A percentile compares a stretch with the other conserved stretches of the same genome.
These are phyloP conservation scores for Oreocharis arfaki DNA, from an alignment of 2,113 vertebrate genomes.

Conservation along the genomic window DNA sequence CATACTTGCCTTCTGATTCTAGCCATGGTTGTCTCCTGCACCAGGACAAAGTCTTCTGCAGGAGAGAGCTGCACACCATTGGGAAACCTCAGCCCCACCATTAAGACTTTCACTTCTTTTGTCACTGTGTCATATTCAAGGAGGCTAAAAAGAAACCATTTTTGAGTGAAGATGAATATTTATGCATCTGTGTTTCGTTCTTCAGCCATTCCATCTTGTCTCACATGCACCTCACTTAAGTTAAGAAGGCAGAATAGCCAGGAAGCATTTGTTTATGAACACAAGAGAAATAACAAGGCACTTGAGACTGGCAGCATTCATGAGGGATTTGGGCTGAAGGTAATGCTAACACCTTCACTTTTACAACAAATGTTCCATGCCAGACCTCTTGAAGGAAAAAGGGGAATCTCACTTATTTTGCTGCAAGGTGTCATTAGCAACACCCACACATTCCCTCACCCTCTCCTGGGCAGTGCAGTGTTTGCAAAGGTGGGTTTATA, in stretches of 20 bases:
- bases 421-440: not conserved
- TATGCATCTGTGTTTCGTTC: not conserved
- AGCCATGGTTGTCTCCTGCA: conserved; percentile 92
- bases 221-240: not conserved
- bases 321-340: not conserved
- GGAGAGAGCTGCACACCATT: conserved; percentile 93
- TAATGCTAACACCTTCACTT: not conserved
- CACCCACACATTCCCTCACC: not conserved
- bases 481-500: not conserved
- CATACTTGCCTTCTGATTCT: conserved; percentile 84
- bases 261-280: not conserved
- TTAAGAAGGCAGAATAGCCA: not conserved
- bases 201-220: not conserved
- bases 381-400: not conserved
- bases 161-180: not conserved
- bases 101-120: conserved; percentile 86
- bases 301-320: not conserved
- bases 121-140: conserved; percentile 86
- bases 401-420: not conserved
- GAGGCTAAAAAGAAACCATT: conserved; percentile 70
- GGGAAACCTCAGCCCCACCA: conserved; percentile 91
- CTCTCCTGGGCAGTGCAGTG: not conserved
- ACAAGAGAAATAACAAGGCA: not conserved
- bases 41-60: conserved; percentile 92
- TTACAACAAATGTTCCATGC: not conserved